These are phyloP conservation scores for Melipona quadrifasciata DNA, from an alignment of 1,140 invertebrate species.

Conservation along the genomic window DNA sequence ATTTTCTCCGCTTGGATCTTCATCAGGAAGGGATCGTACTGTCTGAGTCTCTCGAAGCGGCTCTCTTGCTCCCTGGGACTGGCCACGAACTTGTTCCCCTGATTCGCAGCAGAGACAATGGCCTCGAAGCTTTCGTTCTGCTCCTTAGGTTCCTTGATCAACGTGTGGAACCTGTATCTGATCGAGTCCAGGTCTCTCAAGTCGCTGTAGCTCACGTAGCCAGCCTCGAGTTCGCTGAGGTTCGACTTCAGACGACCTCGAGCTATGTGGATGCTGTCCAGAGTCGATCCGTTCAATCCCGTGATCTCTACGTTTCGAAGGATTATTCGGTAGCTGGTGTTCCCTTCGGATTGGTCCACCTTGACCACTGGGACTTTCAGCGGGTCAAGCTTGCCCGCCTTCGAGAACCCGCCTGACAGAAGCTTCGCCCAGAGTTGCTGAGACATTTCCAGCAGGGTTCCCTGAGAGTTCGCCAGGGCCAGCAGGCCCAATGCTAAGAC, in stretches of 20 bases:
- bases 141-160: constrained; percentile 70
- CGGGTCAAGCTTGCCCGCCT: constrained; percentile 74
- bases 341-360: constrained; percentile 78
- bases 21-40: constrained; percentile 39
- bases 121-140: constrained; percentile 48
- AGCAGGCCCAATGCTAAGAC: neutral
- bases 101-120: constrained; percentile 26
- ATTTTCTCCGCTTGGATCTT: constrained; percentile 24
- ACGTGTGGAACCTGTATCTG: constrained; percentile 77
- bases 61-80: constrained; percentile 17
- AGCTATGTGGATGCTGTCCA: constrained; percentile 76
- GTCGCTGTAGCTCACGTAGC: constrained; percentile 78
- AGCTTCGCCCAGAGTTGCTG: constrained; percentile 74
- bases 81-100: neutral
- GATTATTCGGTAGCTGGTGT: constrained; percentile 77
- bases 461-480: constrained; percentile 43
- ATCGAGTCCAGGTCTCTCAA: constrained; percentile 74
- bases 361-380: constrained; percentile 76
- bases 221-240: constrained; percentile 76
- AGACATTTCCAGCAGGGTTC: constrained; percentile 74
- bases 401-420: constrained; percentile 71
- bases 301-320: constrained; percentile 74
- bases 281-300: constrained; percentile 74
- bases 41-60: constrained; percentile 29
- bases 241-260: constrained; percentile 74